phyloP scores from a whole-genome alignment of 2,888 invertebrate genomes.

The Eupelmus urozonus region DNA sequence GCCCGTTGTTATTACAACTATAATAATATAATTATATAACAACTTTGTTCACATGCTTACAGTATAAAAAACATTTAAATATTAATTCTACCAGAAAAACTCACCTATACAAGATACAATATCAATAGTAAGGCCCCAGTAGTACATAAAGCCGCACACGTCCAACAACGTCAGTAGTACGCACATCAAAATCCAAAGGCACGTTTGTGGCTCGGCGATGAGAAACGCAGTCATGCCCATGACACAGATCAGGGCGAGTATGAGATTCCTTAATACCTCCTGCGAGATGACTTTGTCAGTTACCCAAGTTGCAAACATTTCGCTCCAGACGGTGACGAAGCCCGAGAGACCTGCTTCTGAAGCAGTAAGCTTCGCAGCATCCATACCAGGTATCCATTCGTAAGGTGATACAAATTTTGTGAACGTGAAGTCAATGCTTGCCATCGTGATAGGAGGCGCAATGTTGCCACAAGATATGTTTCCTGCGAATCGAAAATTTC shows the following conservation, averaged over 20 bases:
- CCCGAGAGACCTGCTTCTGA: slow-evolving; percentile 80
- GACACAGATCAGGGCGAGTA: slow-evolving; percentile 86
- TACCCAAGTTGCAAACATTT: slow-evolving; percentile 86
- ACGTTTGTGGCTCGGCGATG: slow-evolving; percentile 87
- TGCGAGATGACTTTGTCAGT: slow-evolving; percentile 87
- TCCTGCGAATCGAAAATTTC: slow-evolving; percentile 82
- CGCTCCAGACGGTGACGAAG: slow-evolving; percentile 85
- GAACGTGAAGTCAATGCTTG: slow-evolving; percentile 83
- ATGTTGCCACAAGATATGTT: slow-evolving; percentile 81
- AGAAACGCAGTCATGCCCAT: slow-evolving; percentile 88
- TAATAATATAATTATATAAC: no score
- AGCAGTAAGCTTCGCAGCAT: slow-evolving; percentile 80
- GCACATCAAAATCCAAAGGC: slow-evolving; percentile 88
- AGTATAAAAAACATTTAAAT: no score
- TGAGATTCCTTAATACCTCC: slow-evolving; percentile 87
- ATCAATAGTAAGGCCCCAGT: slow-evolving; percentile 90
- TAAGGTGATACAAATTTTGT: slow-evolving; percentile 81
- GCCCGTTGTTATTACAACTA: no score
- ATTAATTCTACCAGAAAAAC: no score
- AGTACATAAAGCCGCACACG: slow-evolving; percentile 87
- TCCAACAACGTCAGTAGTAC: slow-evolving; percentile 86
- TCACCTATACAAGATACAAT: slow-evolving; percentile 87
- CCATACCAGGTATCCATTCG: slow-evolving; percentile 87
- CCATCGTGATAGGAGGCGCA: slow-evolving; percentile 80
- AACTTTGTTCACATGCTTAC: no score